phyloP scores from a whole-genome alignment of 92 coral and sea anemone species.

The Metridium senile region DNA sequence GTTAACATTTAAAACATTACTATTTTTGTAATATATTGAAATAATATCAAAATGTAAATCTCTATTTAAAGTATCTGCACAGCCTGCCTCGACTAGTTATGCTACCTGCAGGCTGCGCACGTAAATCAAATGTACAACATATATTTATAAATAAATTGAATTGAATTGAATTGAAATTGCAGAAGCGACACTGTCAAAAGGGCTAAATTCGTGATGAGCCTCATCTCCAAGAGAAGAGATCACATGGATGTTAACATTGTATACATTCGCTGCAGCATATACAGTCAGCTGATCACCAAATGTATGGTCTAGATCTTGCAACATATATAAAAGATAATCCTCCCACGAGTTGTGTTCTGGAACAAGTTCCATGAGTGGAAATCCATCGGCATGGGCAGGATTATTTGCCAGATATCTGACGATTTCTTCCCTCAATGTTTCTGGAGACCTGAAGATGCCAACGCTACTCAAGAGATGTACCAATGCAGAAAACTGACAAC shows the following conservation, averaged over 20 bases:
- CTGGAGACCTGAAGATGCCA: slow-evolving; percentile 52
- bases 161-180: too few species aligned
- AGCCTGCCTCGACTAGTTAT: too few species aligned
- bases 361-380: slow-evolving; percentile 36
- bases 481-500: slow-evolving; percentile 53
- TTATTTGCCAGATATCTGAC: slow-evolving; percentile 32
- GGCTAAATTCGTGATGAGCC: slow-evolving; percentile 32
- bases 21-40: too few species aligned
- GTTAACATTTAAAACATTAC: too few species aligned
- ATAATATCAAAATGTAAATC: too few species aligned
- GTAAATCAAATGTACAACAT: too few species aligned
- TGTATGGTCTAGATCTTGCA: slow-evolving; percentile 4
- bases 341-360: slow-evolving; percentile 31
- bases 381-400: slow-evolving; percentile 25
- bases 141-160: too few species aligned
- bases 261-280: slow-evolving; percentile 46
- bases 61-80: too few species aligned
- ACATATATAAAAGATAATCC: slow-evolving; percentile 36
- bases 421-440: slow-evolving; percentile 41
- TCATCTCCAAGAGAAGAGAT: slow-evolving; percentile 33
- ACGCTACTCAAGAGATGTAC: slow-evolving; percentile 12
- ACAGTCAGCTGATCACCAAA: slow-evolving; percentile 39
- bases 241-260: slow-evolving; percentile 19
- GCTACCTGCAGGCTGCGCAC: too few species aligned
- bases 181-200: too few species aligned